Evolutionary conservation across 2,113 vertebrate genomes (phyloP), one percentile per base, ranked within the genome.

Genomic region (Nothoprocta perdicaria): DNA sequence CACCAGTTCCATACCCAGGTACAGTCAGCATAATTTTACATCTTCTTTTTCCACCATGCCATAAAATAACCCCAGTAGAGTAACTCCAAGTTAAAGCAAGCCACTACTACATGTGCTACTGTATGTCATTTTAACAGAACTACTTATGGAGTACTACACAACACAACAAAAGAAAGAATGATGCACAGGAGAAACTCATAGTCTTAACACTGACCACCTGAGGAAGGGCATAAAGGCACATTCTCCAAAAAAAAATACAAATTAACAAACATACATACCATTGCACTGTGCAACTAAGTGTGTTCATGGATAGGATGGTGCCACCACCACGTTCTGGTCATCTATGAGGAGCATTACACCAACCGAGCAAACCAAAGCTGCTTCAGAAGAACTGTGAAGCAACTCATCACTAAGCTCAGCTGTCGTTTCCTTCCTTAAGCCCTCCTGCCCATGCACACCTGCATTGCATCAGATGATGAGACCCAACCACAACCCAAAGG

Each of bases 221-320:
- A 41, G 53, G 18, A 53, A 67, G 61, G 15, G 11, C 6, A 29
- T 35, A 15, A 73, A 61, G 77, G 29, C 35, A 38, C 35, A 8
- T 38, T 38, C 6, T 66, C 57, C 57, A 5, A 48, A 63, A 9
- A 77, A 45, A 65, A 78, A 12, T 26, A 41, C 12, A 73, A 84
- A 77, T 8, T 10, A 62, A 65, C 3, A 9, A 45, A 38, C 1
- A 2, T 10, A 35, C 65, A 5, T 66, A 74, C 74, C 69, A 5
- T 24, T 41, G 35, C 12, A 33, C 12, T 19, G 2, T 3, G 10
- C 63, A 9, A 46, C 35, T n/a, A 41, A 14, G 3, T 6, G 8
- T 2, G 1, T 15, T 81, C 14, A 29, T 12, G 21, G 4, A 1
- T 3, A 63, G 10, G 1, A 1, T 9, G 2, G 2, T 2, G 10